Conservation (phyloP, 2,797 vertebrate species). For the Cygnus olor region DNA sequence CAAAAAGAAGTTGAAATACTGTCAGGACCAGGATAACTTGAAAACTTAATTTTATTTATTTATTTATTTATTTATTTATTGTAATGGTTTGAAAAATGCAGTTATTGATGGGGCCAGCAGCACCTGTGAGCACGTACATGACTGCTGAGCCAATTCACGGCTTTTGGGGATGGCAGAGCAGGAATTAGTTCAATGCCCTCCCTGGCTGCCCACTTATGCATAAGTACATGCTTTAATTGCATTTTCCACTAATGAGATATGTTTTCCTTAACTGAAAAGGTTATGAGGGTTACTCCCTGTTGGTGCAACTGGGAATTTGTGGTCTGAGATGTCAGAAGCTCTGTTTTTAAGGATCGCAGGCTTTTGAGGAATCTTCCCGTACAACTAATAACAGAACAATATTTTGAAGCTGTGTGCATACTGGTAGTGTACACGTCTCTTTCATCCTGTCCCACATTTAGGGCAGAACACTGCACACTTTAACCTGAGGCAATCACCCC, state of each 20-base stretch:
- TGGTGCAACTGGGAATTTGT: background rate
- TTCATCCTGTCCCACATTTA: background rate
- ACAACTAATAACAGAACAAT: background rate
- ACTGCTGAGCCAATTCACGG: background rate
- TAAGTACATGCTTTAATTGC: background rate
- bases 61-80: too few species aligned
- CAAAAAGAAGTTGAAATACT: background rate
- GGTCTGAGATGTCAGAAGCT: background rate
- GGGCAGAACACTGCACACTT: background rate
- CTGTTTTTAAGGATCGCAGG: background rate
- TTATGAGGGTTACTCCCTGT: background rate
- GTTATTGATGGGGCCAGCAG: background rate
- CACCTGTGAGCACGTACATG: rapidly evolving
- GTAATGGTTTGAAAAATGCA: background rate
- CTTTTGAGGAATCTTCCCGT: background rate
- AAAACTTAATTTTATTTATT: background rate
- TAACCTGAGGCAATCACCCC: background rate
- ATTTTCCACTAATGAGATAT: background rate
- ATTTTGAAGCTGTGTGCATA: background rate
- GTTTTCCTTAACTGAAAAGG: background rate
- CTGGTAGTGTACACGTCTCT: rapidly evolving
- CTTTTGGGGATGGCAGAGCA: background rate
- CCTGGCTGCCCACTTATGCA: background rate
- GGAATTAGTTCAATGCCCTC: background rate
- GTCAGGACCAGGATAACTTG: background rate